Evolutionary conservation across 1,140 invertebrate species (phyloP), one percentile per base, ranked within the genome.

Genomic region (Panagrolaimus sp.): DNA sequence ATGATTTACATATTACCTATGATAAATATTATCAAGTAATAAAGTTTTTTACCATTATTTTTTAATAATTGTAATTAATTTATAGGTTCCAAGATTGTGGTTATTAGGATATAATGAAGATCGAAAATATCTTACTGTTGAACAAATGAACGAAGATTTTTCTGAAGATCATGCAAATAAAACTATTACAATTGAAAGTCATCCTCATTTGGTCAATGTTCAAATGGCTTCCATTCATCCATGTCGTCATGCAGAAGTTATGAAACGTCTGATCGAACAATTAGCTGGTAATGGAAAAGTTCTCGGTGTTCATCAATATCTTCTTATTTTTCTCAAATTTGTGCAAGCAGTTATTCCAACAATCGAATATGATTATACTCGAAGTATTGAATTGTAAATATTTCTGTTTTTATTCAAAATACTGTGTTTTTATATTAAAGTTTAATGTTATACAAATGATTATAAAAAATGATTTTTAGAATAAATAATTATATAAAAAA

Each of bases 301-400:
- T 83, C 86, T 99, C 71, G 91, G 90, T n/a, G 95, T 98, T 72
- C 92, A 98, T 84, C 83, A 86, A 81, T 86, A 98, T 87, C 88
- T 99, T 46, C 96, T 98, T 79, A 93, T 99, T 81, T 99, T 99
- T 85, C 87, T 99, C n/a, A 99, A 99, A 87, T 99, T 99, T 86
- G 93, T 99, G 76, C 86, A 81, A 85, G 94, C 94, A 52, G 93
- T 99, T 73, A 98, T 99, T 85, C 96, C 96, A 64, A 99, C 96
- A 14, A 94, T 99, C 80, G 95, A 98, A 86, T 98, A 99, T 84
- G 96, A 99, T 87, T 98, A 93, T 85, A 98, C 96, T 47, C 91
- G 96, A 85, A 96, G 96, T 85, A 94, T 98, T 28, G 52, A 58
- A 21, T n/a, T 58, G 21, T 58, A 58, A 58, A 58, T 21, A 3